Evolutionary conservation across 2,113 vertebrate genomes (phyloP).

Genomic region (Vicugna pacos): DNA sequence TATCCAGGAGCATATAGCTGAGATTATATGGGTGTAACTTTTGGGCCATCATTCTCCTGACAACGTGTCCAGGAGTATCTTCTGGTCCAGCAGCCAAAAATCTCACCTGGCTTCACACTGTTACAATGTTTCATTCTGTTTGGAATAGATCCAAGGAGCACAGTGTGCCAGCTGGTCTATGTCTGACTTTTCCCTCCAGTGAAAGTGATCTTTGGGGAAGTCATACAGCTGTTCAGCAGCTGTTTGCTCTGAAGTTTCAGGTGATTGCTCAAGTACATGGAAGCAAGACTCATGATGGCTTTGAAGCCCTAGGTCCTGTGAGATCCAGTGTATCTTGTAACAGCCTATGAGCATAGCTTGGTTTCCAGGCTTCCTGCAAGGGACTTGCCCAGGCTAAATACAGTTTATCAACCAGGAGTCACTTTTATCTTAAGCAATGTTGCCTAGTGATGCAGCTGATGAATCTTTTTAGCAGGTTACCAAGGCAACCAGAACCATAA

Average conservation of each 20-base stretch:
- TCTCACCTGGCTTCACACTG: neutral
- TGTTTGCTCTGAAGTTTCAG: neutral
- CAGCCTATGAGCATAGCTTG: neutral
- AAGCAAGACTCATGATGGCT: neutral
- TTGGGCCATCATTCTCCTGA: neutral
- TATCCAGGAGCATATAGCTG: neutral
- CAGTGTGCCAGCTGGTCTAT: neutral
- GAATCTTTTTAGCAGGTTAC: neutral
- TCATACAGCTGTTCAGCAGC: neutral
- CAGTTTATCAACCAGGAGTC: neutral
- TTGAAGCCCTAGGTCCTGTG: neutral
- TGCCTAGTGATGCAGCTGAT: neutral
- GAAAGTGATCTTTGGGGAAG: neutral
- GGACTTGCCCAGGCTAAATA: neutral
- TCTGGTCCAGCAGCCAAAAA: neutral
- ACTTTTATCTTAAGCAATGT: neutral
- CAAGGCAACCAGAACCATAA: neutral
- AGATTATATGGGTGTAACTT: neutral
- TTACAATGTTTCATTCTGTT: neutral
- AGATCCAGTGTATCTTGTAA: neutral
- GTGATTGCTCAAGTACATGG: neutral
- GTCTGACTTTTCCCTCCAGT: neutral
- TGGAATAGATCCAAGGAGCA: neutral
- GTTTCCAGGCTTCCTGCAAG: neutral
- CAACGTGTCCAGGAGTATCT: neutral